phyloP scores from a whole-genome alignment of 2,888 invertebrate genomes.

The Sympetrum striolatum region DNA sequence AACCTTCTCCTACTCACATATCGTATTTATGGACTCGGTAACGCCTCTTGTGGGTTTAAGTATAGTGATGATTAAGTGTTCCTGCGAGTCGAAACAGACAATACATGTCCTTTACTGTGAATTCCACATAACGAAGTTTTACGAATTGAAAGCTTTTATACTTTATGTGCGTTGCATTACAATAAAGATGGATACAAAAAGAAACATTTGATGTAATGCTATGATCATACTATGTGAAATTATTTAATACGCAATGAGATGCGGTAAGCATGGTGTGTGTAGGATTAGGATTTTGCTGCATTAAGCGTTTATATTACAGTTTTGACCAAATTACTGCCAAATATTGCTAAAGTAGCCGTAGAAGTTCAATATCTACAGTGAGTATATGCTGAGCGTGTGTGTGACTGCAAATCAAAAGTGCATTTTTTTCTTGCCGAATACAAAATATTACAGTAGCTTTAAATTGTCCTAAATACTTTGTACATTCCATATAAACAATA shows the following conservation, averaged over 20 bases:
- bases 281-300: constrained; percentile 20
- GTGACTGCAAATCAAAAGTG: constrained; percentile 12
- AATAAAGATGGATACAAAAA: background rate
- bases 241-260: constrained; percentile 9
- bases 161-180: background rate
- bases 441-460: background rate
- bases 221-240: background rate
- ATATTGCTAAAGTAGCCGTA: background rate
- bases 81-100: background rate
- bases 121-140: background rate
- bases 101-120: background rate
- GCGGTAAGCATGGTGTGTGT: constrained; percentile 31
- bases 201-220: background rate
- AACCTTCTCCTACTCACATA: too few species aligned
- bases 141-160: background rate
- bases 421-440: background rate
- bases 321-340: constrained; percentile 10
- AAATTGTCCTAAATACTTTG: background rate
- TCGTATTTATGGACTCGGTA: background rate
- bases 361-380: constrained; percentile 14
- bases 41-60: background rate
- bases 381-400: background rate
- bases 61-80: background rate
- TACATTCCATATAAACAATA: background rate
- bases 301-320: background rate